These are phyloP conservation scores for Colletes latitarsis DNA, from an alignment of 1,140 invertebrate species.

Conservation along the genomic window DNA sequence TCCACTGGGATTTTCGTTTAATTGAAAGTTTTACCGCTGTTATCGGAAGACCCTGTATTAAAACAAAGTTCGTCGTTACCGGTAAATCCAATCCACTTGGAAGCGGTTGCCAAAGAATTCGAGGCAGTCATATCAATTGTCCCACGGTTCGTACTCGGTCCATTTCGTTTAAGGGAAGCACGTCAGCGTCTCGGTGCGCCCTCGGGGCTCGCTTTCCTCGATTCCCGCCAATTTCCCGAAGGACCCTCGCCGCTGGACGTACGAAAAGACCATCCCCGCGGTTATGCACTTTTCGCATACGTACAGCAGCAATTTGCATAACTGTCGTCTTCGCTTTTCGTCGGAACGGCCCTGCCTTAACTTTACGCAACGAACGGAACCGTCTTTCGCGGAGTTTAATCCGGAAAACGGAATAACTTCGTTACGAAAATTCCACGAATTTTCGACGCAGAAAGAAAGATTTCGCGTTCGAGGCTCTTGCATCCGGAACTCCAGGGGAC, in stretches of 20 bases:
- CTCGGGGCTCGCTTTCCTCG: conserved; percentile 53
- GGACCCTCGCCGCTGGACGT: conserved; percentile 34
- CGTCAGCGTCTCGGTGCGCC: conserved; percentile 40
- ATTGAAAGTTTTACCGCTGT: no score
- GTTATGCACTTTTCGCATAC: conserved; percentile 56
- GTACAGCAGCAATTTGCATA: conserved; percentile 53
- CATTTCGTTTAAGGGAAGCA: conserved; percentile 36
- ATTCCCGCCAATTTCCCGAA: conserved; percentile 60
- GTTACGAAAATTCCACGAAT: conserved; percentile 5
- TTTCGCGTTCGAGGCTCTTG: neutral
- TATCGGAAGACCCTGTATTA: no score
- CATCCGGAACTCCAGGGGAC: neutral
- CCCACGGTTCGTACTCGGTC: conserved; percentile 28
- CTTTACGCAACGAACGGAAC: conserved; percentile 10
- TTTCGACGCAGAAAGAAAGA: neutral
- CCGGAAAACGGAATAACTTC: conserved; percentile 7
- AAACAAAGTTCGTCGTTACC: no score
- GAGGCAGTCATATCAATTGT: conserved; percentile 53
- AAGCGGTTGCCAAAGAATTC: conserved; percentile 21
- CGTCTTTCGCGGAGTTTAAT: neutral
- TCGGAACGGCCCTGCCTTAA: neutral
- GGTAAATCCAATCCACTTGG: conserved; percentile 45
- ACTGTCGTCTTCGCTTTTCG: conserved; percentile 21
- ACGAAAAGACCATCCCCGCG: conserved; percentile 41
- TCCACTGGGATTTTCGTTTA: neutral